A percentile compares a stretch with the other conserved stretches of the same genome.
These are phyloP conservation scores for Cherax destructor DNA, from an alignment of 1,140 invertebrate species.

Conservation along the genomic window DNA sequence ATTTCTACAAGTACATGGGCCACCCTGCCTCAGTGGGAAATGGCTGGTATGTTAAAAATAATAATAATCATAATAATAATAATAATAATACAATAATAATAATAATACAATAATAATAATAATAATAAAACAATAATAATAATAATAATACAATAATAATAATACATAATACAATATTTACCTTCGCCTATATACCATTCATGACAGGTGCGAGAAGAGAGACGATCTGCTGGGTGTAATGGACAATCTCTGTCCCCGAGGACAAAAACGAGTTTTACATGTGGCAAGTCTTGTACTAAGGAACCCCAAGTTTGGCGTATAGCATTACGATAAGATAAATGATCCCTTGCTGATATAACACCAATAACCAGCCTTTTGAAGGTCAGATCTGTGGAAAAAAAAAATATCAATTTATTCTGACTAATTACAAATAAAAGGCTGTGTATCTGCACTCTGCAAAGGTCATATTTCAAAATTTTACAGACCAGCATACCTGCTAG, in stretches of 20 bases:
- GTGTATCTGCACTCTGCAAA: no score
- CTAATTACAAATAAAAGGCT: no score
- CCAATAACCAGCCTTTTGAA: conserved; percentile 18
- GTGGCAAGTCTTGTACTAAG: neutral
- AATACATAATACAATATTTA: neutral
- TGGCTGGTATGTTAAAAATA: no score
- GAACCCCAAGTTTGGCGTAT: conserved; percentile 48
- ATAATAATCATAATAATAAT: no score
- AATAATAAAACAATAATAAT: no score
- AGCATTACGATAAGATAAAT: conserved; percentile 12
- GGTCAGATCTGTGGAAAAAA: neutral
- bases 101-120: no score
- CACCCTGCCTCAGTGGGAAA: no score
- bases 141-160: no score
- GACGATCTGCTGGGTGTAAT: conserved; percentile 32
- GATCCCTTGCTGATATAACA: conserved; percentile 51
- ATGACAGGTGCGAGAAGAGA: conserved; percentile 17
- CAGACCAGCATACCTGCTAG: no score
- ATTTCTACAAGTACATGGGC: no score
- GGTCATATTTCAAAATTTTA: no score
- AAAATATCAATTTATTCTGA: neutral
- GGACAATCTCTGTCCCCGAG: conserved; percentile 39
- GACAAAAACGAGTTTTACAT: conserved; percentile 26
- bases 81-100: no score
- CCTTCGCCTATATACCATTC: conserved; percentile 16